Conservation (phyloP, 2,113 vertebrate genomes). For the Ciconia maguari region DNA sequence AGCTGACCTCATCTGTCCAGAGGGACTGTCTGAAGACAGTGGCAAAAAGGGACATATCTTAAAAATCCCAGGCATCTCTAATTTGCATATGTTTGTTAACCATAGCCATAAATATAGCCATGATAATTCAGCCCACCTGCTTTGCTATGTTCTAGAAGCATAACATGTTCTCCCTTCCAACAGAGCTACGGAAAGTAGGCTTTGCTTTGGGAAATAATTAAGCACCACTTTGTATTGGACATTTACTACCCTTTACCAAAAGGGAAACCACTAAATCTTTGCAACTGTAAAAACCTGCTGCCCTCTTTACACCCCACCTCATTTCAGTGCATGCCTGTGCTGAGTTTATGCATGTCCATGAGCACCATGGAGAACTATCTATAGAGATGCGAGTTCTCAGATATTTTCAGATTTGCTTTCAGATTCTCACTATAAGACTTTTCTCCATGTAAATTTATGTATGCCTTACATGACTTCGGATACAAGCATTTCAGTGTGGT, state of each 20-base stretch:
- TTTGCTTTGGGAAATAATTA: background rate
- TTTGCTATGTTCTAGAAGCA: background rate
- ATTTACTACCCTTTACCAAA: background rate
- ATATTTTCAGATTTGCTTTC: background rate
- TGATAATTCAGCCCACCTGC: constrained; percentile 35
- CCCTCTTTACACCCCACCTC: background rate
- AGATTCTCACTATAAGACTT: background rate
- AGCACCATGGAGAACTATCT: background rate
- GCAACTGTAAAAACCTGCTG: background rate
- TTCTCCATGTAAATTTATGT: background rate
- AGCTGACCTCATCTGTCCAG: background rate
- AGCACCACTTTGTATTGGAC: background rate
- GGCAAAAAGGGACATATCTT: background rate
- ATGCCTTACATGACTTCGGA: background rate
- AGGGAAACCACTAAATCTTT: background rate
- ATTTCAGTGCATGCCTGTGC: background rate
- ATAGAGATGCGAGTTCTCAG: background rate
- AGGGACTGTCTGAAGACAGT: background rate
- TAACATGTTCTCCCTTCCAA: background rate
- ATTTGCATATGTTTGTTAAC: constrained; percentile 35
- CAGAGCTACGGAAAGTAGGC: background rate
- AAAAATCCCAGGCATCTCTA: background rate
- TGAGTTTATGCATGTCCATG: background rate
- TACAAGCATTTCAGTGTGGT: background rate
- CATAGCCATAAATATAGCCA: constrained; percentile 32